Conservation (phyloP, 2,888 invertebrate species). For the Endotricha flammealis region DNA sequence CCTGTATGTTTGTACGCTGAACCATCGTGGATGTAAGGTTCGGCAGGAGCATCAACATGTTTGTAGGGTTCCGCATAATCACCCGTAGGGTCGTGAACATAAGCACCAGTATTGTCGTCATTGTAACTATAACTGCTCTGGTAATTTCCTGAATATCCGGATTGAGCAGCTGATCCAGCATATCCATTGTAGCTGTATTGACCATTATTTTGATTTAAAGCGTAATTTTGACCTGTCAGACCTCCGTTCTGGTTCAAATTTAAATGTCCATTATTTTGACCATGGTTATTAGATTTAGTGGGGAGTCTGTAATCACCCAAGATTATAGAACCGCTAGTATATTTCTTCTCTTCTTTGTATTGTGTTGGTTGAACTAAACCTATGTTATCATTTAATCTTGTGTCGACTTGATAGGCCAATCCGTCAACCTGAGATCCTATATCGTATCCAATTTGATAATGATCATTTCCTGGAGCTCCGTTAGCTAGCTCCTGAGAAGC, state of each 20-base stretch:
- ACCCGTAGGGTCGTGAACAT: constrained; percentile 67
- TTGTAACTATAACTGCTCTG: constrained; percentile 38
- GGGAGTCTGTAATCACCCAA: constrained; percentile 66
- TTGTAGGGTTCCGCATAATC: constrained; percentile 64
- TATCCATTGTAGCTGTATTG: constrained; percentile 20
- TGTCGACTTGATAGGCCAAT: constrained; percentile 31
- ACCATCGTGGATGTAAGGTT: constrained; percentile 56
- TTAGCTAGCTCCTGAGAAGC: constrained; percentile 55
- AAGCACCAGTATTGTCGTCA: constrained; percentile 56
- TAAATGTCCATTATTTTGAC: constrained; percentile 21
- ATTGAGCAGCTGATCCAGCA: constrained; percentile 9
- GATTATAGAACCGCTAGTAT: constrained; percentile 62
- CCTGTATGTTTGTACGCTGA: constrained; percentile 44
- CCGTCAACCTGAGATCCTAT: constrained; percentile 22
- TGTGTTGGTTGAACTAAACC: constrained; percentile 57
- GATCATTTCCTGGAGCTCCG: constrained; percentile 22
- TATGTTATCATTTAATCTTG: constrained; percentile 26
- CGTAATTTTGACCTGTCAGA: constrained; percentile 8
- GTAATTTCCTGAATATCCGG: constrained; percentile 20
- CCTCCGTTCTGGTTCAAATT: constrained; percentile 14
- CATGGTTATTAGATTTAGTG: constrained; percentile 31
- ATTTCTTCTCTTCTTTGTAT: constrained; percentile 44
- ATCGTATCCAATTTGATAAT: constrained; percentile 29
- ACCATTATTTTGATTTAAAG: constrained; percentile 13
- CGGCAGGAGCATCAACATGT: constrained; percentile 51